Percentiles rank a stretch among this genome's conserved stretches.
phyloP scores from a whole-genome alignment of 2,888 invertebrate species.

The Drosophila bunnanda region DNA sequence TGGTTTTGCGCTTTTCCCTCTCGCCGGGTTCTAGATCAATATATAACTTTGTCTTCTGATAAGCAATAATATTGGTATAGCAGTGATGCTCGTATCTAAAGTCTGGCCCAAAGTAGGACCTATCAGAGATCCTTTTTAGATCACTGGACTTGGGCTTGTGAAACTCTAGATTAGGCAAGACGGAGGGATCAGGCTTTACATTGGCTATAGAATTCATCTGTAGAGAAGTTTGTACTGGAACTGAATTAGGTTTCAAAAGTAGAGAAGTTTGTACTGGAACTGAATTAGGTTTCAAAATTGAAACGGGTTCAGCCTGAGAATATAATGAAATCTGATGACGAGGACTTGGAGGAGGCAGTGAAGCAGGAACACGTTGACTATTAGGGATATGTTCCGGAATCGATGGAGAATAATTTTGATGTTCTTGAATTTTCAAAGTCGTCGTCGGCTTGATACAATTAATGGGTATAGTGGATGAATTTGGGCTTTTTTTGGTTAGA shows the following conservation, averaged over 20 bases:
- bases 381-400: too few relatives aligned
- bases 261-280: too few relatives aligned
- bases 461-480: too few relatives aligned
- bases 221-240: too few relatives aligned
- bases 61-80: conserved; percentile 17
- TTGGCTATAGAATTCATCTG: background rate
- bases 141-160: background rate
- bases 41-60: conserved; percentile 2
- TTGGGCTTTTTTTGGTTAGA: background rate
- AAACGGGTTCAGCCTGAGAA: background rate
- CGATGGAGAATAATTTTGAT: too few relatives aligned
- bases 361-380: background rate
- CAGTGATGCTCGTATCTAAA: conserved; percentile 18
- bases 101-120: background rate
- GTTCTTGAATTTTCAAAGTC: background rate
- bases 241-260: too few relatives aligned
- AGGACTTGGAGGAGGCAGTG: background rate
- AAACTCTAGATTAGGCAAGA: background rate
- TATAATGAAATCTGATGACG: background rate
- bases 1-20: background rate
- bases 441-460: background rate
- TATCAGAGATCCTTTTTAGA: background rate
- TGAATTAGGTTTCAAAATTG: too few relatives aligned
- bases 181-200: background rate
- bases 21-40: background rate